Evolutionary conservation across 1,140 invertebrate species (phyloP), one percentile per base, ranked within the genome.

Genomic region (Tetragonula clypearis): DNA sequence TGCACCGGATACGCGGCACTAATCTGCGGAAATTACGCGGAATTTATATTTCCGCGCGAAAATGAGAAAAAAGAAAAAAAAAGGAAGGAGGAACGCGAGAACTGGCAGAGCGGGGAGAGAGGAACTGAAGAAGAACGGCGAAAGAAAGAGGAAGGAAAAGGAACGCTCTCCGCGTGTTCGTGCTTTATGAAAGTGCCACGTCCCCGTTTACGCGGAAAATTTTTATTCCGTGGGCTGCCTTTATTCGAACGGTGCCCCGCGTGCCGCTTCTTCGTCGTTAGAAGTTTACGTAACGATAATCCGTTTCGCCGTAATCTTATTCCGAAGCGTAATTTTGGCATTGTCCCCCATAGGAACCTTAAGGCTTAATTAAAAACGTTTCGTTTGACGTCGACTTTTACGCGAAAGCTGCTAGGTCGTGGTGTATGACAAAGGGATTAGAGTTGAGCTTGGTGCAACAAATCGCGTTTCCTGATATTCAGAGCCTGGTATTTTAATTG

Each of bases 11-110:
- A 80, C 87, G 85, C 82, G 82, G 75, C 92, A 91, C 91, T 93
- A 92, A 92, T 92, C 91, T 89, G 79, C 85, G 88, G 90, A 90
- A 90, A 92, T 93, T 92, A 92, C 89, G 86, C 82, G 88, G 49
- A 81, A 89, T 89, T 89, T 88, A 89, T 86, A 81, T 88, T 80
- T 80, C 71, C 74, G 65, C 62, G 79, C 17, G 60, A 56, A 69
- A 69, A 56, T 12, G 49, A 58, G 53, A 35, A 41, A 19, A 17
- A 15, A n/a, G 14, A 12, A 26, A 12, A 17, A 41, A 53, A 53
- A 49, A 5, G 19, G n/a, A 41, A 77, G n/a, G n/a, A 49, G 14
- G 41, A 72, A 2, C 4, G 71, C 6, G 71, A 19, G 41, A 71
- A 71, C 12, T 14, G 21, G 21, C 2, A 15, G 30, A 19, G 69